These are phyloP conservation scores for Calephelis virginiensis DNA, from an alignment of 1,140 invertebrate genomes.

Conservation along the genomic window DNA sequence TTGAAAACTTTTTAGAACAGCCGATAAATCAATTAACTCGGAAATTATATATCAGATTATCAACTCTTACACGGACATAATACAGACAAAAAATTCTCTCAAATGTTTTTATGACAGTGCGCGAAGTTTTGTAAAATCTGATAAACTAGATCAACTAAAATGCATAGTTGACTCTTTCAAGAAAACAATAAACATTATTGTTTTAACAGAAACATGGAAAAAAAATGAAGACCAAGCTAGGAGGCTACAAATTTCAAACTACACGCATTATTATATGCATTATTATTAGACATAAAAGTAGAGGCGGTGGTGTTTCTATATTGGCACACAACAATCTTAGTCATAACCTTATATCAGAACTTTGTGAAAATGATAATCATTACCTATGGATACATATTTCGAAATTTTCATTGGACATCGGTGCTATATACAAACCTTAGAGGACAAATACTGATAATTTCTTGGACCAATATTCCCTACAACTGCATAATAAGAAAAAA, in stretches of 20 bases:
- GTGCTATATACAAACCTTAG: conserved; percentile 29
- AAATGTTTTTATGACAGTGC: too few species aligned
- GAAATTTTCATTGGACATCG: conserved; percentile 28
- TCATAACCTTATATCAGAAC: conserved; percentile 22
- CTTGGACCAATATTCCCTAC: too few species aligned
- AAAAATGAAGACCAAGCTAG: conserved; percentile 24
- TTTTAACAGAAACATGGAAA: conserved; percentile 31
- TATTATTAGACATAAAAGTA: conserved; percentile 25
- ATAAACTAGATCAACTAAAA: too few species aligned
- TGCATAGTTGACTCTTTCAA: too few species aligned
- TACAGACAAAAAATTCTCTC: too few species aligned
- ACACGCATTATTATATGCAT: conserved; percentile 33
- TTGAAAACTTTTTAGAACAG: too few species aligned
- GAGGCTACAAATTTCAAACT: conserved; percentile 19
- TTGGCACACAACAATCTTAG: conserved; percentile 29
- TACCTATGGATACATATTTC: conserved; percentile 31
- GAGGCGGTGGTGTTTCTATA: conserved; percentile 36
- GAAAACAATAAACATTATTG: conserved; percentile 19
- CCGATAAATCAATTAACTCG: too few species aligned
- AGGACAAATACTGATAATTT: conserved; percentile 14
- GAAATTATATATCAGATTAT: too few species aligned
- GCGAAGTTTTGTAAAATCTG: too few species aligned
- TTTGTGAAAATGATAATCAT: too few species aligned
- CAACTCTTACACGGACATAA: too few species aligned
- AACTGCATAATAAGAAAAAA: too few species aligned